Percentiles rank a stretch among this genome's conserved stretches.
These are phyloP conservation scores for Callinectes sapidus DNA, from an alignment of 2,888 invertebrate species.

Conservation along the genomic window DNA sequence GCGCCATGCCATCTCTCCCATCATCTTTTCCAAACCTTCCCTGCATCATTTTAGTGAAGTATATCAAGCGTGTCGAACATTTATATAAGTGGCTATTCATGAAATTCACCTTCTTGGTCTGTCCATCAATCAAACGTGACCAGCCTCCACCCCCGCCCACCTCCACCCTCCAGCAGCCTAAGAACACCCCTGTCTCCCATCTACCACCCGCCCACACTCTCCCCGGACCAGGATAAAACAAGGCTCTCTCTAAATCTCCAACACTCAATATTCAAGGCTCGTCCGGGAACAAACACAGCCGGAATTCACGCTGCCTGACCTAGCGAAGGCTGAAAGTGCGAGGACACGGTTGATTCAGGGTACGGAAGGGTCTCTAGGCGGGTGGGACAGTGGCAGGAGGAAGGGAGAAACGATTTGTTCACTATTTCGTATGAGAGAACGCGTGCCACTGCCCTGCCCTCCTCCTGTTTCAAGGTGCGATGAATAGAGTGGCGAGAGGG, in stretches of 20 bases:
- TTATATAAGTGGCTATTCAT: neutral
- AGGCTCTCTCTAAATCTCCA: constrained; percentile 16
- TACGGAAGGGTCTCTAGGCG: neutral
- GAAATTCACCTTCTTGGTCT: constrained; percentile 3
- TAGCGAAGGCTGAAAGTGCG: constrained; percentile 11
- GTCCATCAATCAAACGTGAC: constrained; percentile 21
- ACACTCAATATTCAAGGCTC: constrained; percentile 31
- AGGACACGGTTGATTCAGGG: constrained; percentile 13
- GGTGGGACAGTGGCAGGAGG: neutral
- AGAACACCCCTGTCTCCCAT: neutral
- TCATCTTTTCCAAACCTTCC: neutral
- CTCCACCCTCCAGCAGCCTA: neutral
- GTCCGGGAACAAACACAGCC: constrained; percentile 31
- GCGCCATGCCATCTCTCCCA: neutral
- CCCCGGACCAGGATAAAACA: constrained; percentile 3
- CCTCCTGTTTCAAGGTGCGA: neutral
- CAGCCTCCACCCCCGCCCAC: neutral
- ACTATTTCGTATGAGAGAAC: neutral
- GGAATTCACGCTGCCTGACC: constrained; percentile 28
- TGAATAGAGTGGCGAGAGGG: neutral
- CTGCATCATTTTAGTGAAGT: neutral
- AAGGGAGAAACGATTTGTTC: neutral
- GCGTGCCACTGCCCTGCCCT: neutral
- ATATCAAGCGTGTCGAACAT: constrained; percentile 8
- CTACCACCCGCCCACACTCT: neutral